phyloP scores from a whole-genome alignment of 1,140 invertebrate species.

The Drosophila elegans region DNA sequence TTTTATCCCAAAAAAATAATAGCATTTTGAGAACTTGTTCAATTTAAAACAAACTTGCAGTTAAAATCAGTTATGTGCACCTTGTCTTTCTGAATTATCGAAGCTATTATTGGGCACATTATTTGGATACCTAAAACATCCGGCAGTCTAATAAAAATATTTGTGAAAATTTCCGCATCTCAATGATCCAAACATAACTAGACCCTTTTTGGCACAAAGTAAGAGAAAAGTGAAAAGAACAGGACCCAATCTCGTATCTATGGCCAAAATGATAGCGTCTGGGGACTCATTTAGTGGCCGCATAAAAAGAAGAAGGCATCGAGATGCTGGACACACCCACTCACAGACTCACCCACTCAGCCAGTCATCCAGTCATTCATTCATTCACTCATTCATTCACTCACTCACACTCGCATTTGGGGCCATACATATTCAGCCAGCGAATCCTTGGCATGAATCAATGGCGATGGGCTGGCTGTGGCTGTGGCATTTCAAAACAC shows the following conservation, averaged over 20 bases:
- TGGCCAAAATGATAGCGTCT: conserved; percentile 62
- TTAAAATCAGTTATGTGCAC: no score
- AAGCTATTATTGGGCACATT: neutral
- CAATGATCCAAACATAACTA: neutral
- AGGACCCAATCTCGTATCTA: conserved; percentile 23
- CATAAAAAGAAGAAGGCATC: conserved; percentile 45
- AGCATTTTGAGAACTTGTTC: no score
- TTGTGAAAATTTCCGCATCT: conserved; percentile 9
- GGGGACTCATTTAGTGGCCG: conserved; percentile 67
- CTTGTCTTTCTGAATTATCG: no score
- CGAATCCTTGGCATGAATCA: conserved; percentile 65
- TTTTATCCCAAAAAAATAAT: no score
- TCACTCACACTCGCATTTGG: conserved; percentile 39
- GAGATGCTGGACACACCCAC: conserved; percentile 36
- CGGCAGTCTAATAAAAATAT: conserved; percentile 31
- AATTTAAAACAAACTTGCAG: no score
- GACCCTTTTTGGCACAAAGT: conserved; percentile 1
- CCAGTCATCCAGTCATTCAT: neutral
- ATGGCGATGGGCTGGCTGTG: conserved; percentile 46
- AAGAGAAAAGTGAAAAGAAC: conserved; percentile 6
- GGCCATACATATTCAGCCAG: conserved; percentile 50
- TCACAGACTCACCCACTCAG: neutral
- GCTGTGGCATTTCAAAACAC: conserved; percentile 55
- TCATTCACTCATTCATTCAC: conserved; percentile 16
- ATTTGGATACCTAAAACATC: conserved; percentile 1